These are phyloP conservation scores for Poeciliopsis infans DNA, from an alignment of 2,797 vertebrate genomes.

Conservation along the genomic window DNA sequence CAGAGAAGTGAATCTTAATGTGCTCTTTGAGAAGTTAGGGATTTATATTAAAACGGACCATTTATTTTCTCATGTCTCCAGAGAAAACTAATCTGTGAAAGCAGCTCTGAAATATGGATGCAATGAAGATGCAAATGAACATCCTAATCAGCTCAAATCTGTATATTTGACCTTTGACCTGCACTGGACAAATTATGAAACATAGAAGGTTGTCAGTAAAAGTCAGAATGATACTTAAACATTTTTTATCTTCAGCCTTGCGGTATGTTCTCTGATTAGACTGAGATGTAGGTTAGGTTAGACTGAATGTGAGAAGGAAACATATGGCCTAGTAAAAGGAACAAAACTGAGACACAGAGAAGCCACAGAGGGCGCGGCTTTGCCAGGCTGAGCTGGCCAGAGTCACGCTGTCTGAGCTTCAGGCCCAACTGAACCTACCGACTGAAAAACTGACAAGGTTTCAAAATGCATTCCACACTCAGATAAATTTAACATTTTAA, in stretches of 20 bases:
- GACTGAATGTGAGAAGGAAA: neutral
- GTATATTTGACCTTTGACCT: neutral
- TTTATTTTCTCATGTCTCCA: neutral
- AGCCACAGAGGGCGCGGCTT: neutral
- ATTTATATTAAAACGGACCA: neutral
- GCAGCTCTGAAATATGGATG: neutral
- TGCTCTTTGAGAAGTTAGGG: neutral
- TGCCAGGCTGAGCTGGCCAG: slow-evolving; percentile 1
- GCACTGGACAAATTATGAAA: neutral
- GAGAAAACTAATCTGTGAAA: neutral
- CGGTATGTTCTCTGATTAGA: neutral
- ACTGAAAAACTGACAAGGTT: neutral
- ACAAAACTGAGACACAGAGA: neutral
- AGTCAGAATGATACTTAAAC: neutral
- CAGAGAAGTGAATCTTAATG: neutral
- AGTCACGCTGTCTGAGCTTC: neutral
- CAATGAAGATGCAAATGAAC: neutral
- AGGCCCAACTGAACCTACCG: neutral
- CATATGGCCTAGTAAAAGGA: slow-evolving; percentile 3
- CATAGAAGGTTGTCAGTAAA: neutral
- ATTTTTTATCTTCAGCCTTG: neutral
- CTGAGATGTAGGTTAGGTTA: neutral
- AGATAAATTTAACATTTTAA: neutral
- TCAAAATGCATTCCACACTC: neutral
- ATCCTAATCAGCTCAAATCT: neutral